Conservation (phyloP, 2,113 vertebrate genomes). For the Ondatra zibethicus region DNA sequence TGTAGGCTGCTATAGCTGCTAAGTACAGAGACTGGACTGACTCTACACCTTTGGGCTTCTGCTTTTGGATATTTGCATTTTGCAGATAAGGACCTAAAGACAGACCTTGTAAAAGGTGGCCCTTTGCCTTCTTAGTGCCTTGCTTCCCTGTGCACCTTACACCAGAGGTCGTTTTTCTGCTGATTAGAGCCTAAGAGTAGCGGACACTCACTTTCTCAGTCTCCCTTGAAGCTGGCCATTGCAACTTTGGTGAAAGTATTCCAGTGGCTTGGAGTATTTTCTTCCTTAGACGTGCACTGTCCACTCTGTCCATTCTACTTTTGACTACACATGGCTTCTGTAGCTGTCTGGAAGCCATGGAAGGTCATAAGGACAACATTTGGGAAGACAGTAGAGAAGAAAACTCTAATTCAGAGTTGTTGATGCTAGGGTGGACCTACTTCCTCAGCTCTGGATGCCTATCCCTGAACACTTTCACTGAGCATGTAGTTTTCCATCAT, state of each 20-base stretch:
- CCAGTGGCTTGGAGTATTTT: neutral
- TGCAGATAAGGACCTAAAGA: conserved; percentile 6
- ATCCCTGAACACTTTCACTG: neutral
- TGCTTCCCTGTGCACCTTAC: neutral
- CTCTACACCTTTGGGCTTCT: neutral
- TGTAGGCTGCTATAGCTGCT: neutral
- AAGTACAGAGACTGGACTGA: neutral
- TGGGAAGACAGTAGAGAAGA: neutral
- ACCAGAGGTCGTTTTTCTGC: neutral
- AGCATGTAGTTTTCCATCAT: neutral
- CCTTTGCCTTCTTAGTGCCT: neutral
- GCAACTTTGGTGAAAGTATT: neutral
- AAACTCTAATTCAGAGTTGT: neutral
- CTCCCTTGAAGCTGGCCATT: neutral
- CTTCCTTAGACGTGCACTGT: neutral
- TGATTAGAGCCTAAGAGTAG: neutral
- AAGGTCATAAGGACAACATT: neutral
- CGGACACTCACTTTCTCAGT: neutral
- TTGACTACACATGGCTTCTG: neutral
- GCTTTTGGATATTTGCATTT: neutral
- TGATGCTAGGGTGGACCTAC: neutral
- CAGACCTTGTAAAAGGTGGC: neutral
- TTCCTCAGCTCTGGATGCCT: neutral
- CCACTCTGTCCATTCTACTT: neutral
- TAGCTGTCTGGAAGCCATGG: neutral